These are phyloP conservation scores for Prinia subflava DNA, from an alignment of 2,113 vertebrate genomes.

Conservation along the genomic window DNA sequence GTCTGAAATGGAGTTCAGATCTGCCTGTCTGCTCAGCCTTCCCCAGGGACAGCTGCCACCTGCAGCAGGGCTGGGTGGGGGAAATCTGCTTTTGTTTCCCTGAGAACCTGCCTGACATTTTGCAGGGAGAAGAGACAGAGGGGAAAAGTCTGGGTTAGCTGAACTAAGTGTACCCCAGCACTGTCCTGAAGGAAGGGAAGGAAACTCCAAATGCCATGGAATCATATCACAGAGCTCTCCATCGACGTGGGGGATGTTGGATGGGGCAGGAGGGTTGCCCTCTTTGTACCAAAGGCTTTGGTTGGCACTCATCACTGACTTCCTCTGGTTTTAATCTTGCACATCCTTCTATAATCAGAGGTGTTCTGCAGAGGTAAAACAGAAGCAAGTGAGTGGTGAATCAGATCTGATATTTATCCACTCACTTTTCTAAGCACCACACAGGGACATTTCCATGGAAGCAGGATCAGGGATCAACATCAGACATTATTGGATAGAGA, in stretches of 20 bases:
- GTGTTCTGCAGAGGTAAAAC: not conserved
- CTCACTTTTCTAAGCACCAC: not conserved
- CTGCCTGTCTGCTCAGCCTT: not conserved
- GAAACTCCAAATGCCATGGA: not conserved
- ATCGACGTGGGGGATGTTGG: not conserved
- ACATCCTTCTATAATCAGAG: conserved; percentile 16
- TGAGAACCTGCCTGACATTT: not conserved
- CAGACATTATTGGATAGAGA: not conserved
- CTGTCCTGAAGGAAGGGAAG: not conserved
- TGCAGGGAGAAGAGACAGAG: not conserved
- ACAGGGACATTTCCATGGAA: not conserved
- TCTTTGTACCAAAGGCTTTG: not conserved
- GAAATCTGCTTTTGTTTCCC: not conserved
- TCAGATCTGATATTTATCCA: conserved; percentile 27
- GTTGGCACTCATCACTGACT: conserved; percentile 22
- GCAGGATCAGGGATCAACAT: not conserved
- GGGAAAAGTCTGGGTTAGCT: not conserved
- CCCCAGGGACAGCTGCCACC: not conserved
- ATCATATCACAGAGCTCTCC: not conserved
- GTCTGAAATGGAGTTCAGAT: not conserved
- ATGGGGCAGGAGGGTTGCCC: not conserved
- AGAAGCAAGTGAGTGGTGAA: conserved; percentile 5
- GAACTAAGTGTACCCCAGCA: not conserved
- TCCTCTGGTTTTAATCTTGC: conserved; percentile 15
- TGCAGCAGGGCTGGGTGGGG: accelerated